Evolutionary conservation across 1,140 invertebrate species (phyloP).

Genomic region (Dufourea novaeangliae): DNA sequence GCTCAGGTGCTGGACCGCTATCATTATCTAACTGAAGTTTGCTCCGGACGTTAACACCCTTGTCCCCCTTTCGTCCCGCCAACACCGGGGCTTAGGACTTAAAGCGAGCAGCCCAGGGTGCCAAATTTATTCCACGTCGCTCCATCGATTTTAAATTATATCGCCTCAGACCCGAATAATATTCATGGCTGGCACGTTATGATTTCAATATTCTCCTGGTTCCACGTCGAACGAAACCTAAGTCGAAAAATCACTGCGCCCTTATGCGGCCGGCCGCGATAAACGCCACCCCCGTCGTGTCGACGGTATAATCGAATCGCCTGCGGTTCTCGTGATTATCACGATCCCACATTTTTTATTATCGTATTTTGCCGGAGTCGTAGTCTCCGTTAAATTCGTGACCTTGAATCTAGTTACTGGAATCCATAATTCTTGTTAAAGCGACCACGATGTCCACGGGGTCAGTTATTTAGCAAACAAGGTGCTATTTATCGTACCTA

Average conservation of each 20-base stretch:
- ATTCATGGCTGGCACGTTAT: conserved; percentile 78
- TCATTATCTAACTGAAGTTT: conserved; percentile 41
- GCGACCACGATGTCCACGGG: background rate
- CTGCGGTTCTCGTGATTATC: conserved; percentile 41
- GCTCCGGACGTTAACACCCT: background rate
- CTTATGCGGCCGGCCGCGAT: conserved; percentile 67
- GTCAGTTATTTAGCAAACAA: background rate
- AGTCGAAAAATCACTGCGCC: conserved; percentile 74
- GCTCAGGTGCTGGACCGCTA: conserved; percentile 21
- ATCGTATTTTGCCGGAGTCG: background rate
- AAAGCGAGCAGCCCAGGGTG: conserved; percentile 42
- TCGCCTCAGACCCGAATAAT: conserved; percentile 78
- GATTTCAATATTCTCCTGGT: conserved; percentile 78
- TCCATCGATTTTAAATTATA: conserved; percentile 80
- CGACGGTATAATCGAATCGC: conserved; percentile 55
- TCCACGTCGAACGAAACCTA: conserved; percentile 24
- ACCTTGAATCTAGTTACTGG: background rate
- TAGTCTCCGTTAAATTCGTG: background rate
- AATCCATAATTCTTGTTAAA: background rate
- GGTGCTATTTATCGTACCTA: background rate
- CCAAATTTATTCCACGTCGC: conserved; percentile 76
- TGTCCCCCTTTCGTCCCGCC: background rate
- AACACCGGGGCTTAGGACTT: conserved; percentile 9
- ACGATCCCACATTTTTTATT: conserved; percentile 1
- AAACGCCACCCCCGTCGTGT: conserved; percentile 70